Evolutionary conservation across 2,797 vertebrate species (phyloP), one percentile per base, ranked within the genome.

Genomic region (Phalanger gymnotis): DNA sequence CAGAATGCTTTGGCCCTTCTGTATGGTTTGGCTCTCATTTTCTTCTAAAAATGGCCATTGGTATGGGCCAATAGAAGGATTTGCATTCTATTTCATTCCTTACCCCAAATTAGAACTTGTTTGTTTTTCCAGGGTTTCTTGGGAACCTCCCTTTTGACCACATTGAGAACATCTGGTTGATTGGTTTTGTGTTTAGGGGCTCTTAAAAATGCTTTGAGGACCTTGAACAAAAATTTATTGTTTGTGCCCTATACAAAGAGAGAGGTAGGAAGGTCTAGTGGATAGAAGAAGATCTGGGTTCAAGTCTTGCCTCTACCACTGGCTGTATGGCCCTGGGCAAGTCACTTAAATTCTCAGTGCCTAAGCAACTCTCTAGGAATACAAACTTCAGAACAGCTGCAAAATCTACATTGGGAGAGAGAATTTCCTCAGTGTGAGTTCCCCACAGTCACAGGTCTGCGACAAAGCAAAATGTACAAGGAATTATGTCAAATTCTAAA

Each of bases 31-130:
- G 51, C 90, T 90, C 52, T 54, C 30, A 90, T n/a, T 90, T 90
- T 53, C 28, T 90, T 90, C 90, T 90, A 90, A 90, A 90, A 54
- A 90, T 90, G 90, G 90, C 30, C 90, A 53, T 31, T 31, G 52
- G 90, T n/a, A 34, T 54, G 53, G 31, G 53, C 51, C 51, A 53
- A 54, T 54, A n/a, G 90, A 53, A 90, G 52, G 90, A 90, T 90
- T 90, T 90, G 90, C 90, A 54, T 90, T 90, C 53, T 90, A 54
- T 54, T 30, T 90, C 51, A 54, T 54, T 90, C 90, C 90, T 90
- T 54, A 90, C 53, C 90, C 52, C 52, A 90, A 90, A 90, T 90
- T 90, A 90, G 90, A 90, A 90, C 53, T 90, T 90, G 53, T 53
- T 87, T 87, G 73, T 87, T 87, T 87, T 87, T 87, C 40, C 73